These are phyloP conservation scores for Aramus guarauna DNA, from an alignment of 2,113 vertebrate species.

Conservation along the genomic window DNA sequence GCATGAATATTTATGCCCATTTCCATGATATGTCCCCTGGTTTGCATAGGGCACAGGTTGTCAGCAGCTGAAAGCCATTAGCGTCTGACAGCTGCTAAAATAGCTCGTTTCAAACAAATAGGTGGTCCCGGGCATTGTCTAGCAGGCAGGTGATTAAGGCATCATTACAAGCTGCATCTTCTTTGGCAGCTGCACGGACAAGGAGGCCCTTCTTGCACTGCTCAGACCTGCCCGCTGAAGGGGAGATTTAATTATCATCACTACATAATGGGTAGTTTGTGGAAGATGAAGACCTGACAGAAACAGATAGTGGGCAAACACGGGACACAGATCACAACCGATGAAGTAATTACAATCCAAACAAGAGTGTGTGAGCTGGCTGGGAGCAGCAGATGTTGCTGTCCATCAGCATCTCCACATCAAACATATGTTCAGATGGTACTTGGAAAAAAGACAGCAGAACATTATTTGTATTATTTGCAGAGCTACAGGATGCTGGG, in stretches of 20 bases:
- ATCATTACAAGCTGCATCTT: neutral
- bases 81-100: constrained; percentile 32
- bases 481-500: neutral
- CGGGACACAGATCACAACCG: neutral
- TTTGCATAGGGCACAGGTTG: constrained; percentile 42
- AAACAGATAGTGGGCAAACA: neutral
- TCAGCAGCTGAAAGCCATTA: constrained; percentile 40
- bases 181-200: neutral
- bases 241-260: neutral
- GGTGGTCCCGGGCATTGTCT: neutral
- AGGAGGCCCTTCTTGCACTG: neutral
- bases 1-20: constrained; percentile 38
- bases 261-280: neutral
- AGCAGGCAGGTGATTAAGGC: neutral
- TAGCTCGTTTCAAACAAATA: neutral
- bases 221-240: neutral
- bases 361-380: neutral
- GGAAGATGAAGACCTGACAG: neutral
- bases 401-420: neutral
- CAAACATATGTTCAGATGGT: neutral
- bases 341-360: neutral
- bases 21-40: neutral
- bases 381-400: constrained; percentile 22
- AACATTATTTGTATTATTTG: neutral
- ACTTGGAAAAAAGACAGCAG: neutral